phyloP scores from a whole-genome alignment of 2,113 vertebrate species.

The Saguinus midas region DNA sequence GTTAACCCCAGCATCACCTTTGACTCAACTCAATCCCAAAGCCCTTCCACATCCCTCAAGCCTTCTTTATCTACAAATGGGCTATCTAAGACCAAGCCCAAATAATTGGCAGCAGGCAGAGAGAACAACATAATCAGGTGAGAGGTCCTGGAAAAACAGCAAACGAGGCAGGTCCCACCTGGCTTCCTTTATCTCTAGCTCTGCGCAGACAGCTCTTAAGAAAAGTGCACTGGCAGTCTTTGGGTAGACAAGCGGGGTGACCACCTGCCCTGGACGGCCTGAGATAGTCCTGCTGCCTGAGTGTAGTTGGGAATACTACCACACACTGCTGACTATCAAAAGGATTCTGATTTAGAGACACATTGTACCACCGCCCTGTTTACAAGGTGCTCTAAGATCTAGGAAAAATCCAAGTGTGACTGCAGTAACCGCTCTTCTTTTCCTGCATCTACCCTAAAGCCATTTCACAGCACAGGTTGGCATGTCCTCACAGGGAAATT shows the following conservation, averaged over 20 bases:
- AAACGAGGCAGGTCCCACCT: neutral
- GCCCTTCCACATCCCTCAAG: no score
- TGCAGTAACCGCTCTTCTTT: neutral
- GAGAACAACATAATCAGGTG: neutral
- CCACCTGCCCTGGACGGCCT: accelerated
- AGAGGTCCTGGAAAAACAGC: neutral
- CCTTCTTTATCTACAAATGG: neutral
- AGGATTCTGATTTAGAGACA: neutral
- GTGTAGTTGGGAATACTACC: neutral
- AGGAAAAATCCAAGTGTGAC: neutral
- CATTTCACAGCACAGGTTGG: neutral
- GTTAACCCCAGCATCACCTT: neutral
- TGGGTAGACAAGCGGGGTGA: neutral
- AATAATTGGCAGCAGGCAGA: neutral
- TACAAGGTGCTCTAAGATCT: neutral
- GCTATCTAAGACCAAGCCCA: neutral
- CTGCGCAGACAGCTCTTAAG: neutral
- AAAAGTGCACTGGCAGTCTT: neutral
- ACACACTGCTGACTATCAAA: neutral
- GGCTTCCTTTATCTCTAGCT: neutral
- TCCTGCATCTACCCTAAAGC: neutral
- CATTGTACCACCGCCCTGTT: neutral
- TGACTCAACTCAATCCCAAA: neutral
- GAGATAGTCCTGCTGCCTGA: neutral
- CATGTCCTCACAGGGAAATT: neutral